Conservation (phyloP, 1,140 invertebrate species). For the Ptiloglossa arizonensis region DNA sequence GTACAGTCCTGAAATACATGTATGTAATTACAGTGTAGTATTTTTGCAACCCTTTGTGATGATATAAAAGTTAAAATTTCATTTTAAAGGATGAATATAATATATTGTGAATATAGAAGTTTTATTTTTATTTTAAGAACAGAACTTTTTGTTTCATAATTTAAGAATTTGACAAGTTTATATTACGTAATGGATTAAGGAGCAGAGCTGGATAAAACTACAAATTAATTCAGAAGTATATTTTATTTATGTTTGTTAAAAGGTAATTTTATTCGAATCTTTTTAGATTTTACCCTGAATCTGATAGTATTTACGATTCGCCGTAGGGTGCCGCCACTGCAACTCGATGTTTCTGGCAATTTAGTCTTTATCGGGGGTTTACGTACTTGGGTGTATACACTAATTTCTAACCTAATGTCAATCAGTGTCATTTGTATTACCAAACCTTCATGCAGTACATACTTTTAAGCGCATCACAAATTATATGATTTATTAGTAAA, state of each 20-base stretch:
- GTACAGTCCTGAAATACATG: slow-evolving; percentile 57
- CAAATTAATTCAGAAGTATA: no score
- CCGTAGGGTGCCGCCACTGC: slow-evolving; percentile 9
- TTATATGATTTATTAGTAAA: slow-evolving; percentile 4
- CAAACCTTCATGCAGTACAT: slow-evolving; percentile 9
- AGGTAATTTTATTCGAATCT: neutral
- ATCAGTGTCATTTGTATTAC: slow-evolving; percentile 32
- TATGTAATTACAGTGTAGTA: slow-evolving; percentile 37
- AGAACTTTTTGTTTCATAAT: neutral
- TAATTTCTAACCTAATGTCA: slow-evolving; percentile 42
- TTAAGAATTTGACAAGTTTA: neutral
- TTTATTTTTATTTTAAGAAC: neutral
- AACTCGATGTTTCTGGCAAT: neutral
- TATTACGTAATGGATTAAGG: neutral
- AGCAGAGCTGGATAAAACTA: neutral
- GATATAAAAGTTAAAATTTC: neutral
- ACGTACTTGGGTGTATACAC: slow-evolving; percentile 2
- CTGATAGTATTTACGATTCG: neutral
- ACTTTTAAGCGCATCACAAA: slow-evolving; percentile 1
- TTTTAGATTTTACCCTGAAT: neutral
- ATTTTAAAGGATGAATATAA: neutral
- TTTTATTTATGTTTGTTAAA: neutral
- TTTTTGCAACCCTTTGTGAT: slow-evolving; percentile 27
- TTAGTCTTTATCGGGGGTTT: neutral
- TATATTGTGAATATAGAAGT: neutral